Conservation (phyloP, 2,797 vertebrate genomes). For the Melanotaenia maccullochi region DNA sequence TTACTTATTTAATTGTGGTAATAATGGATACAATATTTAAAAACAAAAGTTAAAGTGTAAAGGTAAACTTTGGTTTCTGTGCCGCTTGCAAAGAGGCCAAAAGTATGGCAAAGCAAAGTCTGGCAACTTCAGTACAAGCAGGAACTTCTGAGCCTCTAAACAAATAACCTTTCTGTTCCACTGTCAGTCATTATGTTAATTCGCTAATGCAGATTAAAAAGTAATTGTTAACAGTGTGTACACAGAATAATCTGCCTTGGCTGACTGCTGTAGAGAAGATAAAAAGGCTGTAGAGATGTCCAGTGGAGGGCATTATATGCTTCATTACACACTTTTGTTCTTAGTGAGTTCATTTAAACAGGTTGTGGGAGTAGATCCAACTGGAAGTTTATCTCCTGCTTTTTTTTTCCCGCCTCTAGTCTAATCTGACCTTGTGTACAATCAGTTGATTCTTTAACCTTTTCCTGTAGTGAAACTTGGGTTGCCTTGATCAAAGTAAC, state of each 20-base stretch:
- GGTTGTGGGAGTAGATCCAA: constrained; percentile 46
- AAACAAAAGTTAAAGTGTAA: constrained; percentile 11
- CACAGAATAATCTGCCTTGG: constrained; percentile 80
- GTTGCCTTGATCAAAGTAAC: constrained; percentile 34
- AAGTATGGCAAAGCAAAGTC: constrained; percentile 35
- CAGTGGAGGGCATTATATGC: constrained; percentile 74
- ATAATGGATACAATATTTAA: constrained; percentile 11
- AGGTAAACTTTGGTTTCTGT: constrained; percentile 38
- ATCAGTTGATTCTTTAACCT: constrained; percentile 44
- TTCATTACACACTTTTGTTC: constrained; percentile 76
- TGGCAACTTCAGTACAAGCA: constrained; percentile 59
- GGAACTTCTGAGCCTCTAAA: constrained; percentile 79
- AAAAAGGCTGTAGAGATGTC: constrained; percentile 77
- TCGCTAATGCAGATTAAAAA: constrained; percentile 84
- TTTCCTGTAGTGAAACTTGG: constrained; percentile 27
- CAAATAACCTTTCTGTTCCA: constrained; percentile 81
- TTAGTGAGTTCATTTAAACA: constrained; percentile 59
- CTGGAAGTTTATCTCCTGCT: constrained; percentile 59
- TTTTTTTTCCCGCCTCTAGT: constrained; percentile 34
- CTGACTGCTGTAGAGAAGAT: constrained; percentile 76
- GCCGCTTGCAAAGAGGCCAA: constrained; percentile 23
- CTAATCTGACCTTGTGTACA: constrained; percentile 44
- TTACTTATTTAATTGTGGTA: constrained; percentile 4
- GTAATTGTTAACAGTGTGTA: constrained; percentile 84
- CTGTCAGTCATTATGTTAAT: constrained; percentile 86